phyloP scores from a whole-genome alignment of 2,888 invertebrate genomes.

The Papilio demoleus region DNA sequence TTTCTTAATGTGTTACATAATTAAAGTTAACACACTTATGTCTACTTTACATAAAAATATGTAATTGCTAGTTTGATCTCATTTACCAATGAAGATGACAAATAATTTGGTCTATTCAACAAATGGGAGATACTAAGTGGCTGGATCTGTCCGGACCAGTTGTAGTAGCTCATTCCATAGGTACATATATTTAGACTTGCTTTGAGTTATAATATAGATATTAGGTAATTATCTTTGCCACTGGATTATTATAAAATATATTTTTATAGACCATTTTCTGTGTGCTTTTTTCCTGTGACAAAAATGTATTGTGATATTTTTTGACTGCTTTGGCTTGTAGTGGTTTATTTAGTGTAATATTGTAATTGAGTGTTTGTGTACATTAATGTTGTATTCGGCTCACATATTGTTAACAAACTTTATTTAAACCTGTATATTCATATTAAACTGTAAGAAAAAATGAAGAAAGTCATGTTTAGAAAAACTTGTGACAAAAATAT shows the following conservation, averaged over 20 bases:
- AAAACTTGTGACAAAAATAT: not conserved
- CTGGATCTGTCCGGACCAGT: not conserved
- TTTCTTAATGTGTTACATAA: not conserved
- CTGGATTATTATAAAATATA: conserved; percentile 15
- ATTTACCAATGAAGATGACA: not conserved
- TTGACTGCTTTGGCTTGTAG: conserved; percentile 28
- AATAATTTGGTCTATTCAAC: not conserved
- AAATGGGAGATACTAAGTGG: not conserved
- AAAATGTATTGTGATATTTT: conserved; percentile 38
- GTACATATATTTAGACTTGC: conserved; percentile 17
- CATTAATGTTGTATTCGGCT: not conserved
- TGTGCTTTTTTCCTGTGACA: conserved; percentile 21
- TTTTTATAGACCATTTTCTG: conserved; percentile 15
- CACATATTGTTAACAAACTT: not conserved
- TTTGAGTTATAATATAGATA: conserved; percentile 7
- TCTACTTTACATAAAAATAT: not conserved
- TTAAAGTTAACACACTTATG: not conserved
- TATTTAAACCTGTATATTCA: not conserved
- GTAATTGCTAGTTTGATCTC: not conserved
- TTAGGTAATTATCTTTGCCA: conserved; percentile 4
- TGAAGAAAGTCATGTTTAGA: not conserved
- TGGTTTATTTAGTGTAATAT: conserved; percentile 6
- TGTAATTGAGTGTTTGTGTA: conserved; percentile 8
- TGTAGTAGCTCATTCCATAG: not conserved
- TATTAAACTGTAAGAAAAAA: not conserved